Conservation (phyloP, 2,113 vertebrate genomes). For the Ahaetulla prasina region DNA sequence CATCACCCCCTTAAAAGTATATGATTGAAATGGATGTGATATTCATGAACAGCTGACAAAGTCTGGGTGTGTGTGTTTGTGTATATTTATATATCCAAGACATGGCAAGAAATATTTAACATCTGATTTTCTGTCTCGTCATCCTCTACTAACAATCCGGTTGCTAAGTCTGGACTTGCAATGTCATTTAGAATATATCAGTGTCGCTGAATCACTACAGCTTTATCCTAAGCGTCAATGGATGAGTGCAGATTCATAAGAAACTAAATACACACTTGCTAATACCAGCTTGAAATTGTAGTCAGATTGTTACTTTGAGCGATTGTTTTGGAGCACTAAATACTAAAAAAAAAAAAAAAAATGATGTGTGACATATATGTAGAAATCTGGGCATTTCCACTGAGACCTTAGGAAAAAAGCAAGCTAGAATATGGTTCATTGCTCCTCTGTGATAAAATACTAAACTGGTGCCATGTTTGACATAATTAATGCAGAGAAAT, state of each 20-base stretch:
- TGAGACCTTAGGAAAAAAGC: constrained; percentile 36
- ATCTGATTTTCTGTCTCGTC: background rate
- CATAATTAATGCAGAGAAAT: constrained; percentile 22
- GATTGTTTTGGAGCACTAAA: constrained; percentile 32
- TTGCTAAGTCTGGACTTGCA: background rate
- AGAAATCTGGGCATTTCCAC: constrained; percentile 39
- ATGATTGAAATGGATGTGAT: background rate
- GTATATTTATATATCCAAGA: background rate
- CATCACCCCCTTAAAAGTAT: background rate
- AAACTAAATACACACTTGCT: background rate
- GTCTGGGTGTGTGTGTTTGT: background rate
- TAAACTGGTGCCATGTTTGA: constrained; percentile 31
- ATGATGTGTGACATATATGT: constrained; percentile 18
- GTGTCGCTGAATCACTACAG: background rate
- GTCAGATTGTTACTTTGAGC: constrained; percentile 38
- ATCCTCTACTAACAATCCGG: background rate
- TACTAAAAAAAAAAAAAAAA: constrained; percentile 5
- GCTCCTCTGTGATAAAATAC: constrained; percentile 23
- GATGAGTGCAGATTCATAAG: background rate
- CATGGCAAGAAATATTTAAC: background rate
- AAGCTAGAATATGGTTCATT: constrained; percentile 5
- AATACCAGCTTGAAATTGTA: constrained; percentile 33
- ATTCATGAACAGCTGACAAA: background rate
- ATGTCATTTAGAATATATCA: background rate
- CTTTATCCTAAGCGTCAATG: constrained; percentile 7